Base-by-base conservation (phyloP, 2,797 vertebrate species). In the Syncerus caffer region DNA sequence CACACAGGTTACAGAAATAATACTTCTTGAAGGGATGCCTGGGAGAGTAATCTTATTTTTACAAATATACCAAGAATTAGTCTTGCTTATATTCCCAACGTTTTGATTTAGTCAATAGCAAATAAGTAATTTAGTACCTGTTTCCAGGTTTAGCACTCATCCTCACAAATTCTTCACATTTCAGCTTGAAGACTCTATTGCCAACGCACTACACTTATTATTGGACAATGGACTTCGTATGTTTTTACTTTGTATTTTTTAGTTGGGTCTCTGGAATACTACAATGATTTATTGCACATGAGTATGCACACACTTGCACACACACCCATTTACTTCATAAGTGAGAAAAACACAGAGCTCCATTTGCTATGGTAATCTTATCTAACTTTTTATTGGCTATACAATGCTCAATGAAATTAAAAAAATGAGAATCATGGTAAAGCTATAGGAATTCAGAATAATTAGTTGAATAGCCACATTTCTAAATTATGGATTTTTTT, bases 301-400 rank as follows among this genome's bases (percentile, higher is more conserved):
- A 67, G 58, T 7, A 17, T 51, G 25, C 4, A 57, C n/a, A 85
- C 13, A 38, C 11, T 16, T 78, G 34, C 25, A 60, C 19, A 57
- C 38, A 83, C 4, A 57, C 25, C 29, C 29, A 21, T n/a, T 80
- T 89, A 53, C 15, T 78, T 76, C 34, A 6, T 15, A 80, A 71
- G 14, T 10, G 9, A 78, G 45, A 74, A 86, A 95, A 84, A 80
- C 50, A 55, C 50, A 83, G 2, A 64, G 31, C 25, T 6, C 3
- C 51, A 83, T 74, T 95, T 74, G n/a, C 79, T 95, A 7, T 53
- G 19, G 55, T 51, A 91, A 78, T 83, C 94, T 94, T n/a, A 85
- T 50, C 42, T 88, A 47, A 80, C 3, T 58, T 79, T 55, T 89
- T 92, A 87, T 53, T 95, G 64, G 53, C 42, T 85, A 93, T 4